Base-by-base conservation (phyloP, 2,888 invertebrate species). In the Chrysolina haemoptera region DNA sequence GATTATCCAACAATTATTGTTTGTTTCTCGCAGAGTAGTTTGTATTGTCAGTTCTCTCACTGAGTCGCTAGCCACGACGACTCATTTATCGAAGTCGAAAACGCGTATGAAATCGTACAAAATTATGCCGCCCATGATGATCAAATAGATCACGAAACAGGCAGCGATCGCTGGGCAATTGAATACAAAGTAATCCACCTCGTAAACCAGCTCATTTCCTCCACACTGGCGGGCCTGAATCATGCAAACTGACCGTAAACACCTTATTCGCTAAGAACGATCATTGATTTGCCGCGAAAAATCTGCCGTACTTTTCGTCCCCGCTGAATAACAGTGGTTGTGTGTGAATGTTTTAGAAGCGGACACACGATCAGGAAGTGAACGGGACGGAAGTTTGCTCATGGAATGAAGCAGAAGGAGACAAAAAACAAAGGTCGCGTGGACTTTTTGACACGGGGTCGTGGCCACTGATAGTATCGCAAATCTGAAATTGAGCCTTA, bases 401-500 rank as follows among this genome's bases (percentile, higher is more conserved):
- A 9, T n/a, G 8, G 53, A 40, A 53, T 35, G 41, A 55, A 53
- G 53, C 67, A 78, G 78, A 82, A 80, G 62, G 77, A 79, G 80
- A 80, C 65, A 77, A 74, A 77, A 74, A 76, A 76, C 73, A 75
- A 68, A 48, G 74, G 73, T 43, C 71, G 76, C 76, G 81, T 76
- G 62, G 71, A 81, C 75, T 80, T 82, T 81, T 82, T 80, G 79
- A 80, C 71, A 78, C 75, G 76, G 77, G 79, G 71, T 78, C 76
- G 78, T 79, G 80, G 71, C 75, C 71, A 78, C 14, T 53, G 86
- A 86, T 86, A 81, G 81, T 85, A 86, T 86, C 86, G 84, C 82
- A 80, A 81, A 83, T 84, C 71, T 80, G 79, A 82, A 85, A 85
- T 84, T 84, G 84, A 82, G 82, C 84, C 83, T 85, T 85, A 84